Evolutionary conservation across 2,888 invertebrate species (phyloP), one percentile per base, ranked within the genome.

Genomic region (Ptilodon capucinus): DNA sequence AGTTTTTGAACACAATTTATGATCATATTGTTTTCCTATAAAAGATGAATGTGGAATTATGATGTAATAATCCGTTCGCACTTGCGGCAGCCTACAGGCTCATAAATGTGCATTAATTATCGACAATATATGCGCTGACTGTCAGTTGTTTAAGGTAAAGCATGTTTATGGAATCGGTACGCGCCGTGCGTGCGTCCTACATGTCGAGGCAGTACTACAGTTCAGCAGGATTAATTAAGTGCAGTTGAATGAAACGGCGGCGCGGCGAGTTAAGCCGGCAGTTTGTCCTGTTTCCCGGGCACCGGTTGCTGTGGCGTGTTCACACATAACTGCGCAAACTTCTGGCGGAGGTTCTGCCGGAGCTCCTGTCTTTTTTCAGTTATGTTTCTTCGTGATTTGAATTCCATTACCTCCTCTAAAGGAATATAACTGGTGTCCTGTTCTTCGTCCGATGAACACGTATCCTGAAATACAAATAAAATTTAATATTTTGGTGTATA

Each of bases 351-450:
- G 48, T 94, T 96, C 82, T 96, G 95, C 46, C 97, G 92, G 70
- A 97, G 88, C 84, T 97, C 95, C 74, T 95, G 94, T 63, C 97
- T 94, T 86, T 96, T 94, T 74, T 96, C 94, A 54, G 94, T 93
- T 70, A 96, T 94, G 80, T 95, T 95, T 77, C 94, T 93, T 76
- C 95, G 95, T 62, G 95, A 95, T 90, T 96, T 95, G 84, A 97
- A 97, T 86, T 96, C 95, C 86, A 94, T 92, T 61, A 98, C 95
- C 82, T 97, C 97, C 86, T 97, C 97, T 68, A 95, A 94, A 61
- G 97, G 96, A 92, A 97, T 97, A 92, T 95, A 94, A 89, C 95
- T 93, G 67, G 92, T 93, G 70, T 94, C 95, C 63, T 95, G 95
- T 75, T 95, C 94, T 64, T 95, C 95, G 54, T 95, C 95, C 60